Evolutionary conservation across 2,888 invertebrate species (phyloP), one percentile per base, ranked within the genome.

Genomic region (Escarpia spicata): DNA sequence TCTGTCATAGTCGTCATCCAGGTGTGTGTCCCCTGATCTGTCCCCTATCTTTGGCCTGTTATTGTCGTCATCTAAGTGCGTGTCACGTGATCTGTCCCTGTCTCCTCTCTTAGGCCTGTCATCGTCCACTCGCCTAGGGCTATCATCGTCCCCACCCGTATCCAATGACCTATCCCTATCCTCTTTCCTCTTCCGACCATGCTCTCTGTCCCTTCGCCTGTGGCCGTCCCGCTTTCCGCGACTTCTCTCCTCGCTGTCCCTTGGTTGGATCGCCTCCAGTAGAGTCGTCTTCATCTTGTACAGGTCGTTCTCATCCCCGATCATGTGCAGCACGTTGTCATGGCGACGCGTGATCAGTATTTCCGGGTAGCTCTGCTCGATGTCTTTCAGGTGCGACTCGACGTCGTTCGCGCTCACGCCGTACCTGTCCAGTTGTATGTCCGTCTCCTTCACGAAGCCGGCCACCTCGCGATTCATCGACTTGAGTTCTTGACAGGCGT

Each of bases 241-340:
- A 75, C 75, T 26, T 26, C 75, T 26, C n/a, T 19, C 6, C 75
- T 75, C 75, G 19, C 4, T 75, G 26, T 75, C 75, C 19, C 75
- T n/a, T 1, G 75, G 75, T 26, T 75, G 75, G 75, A n/a, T 75
- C 26, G 75, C 75, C 26, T 75, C 75, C 75, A 75, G 19, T 26
- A 75, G 26, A 26, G 75, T 26, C n/a, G 75, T 75, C 75, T 75
- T 75, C 26, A 26, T 26, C 26, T 75, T 75, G n/a, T 26, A 26
- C 75, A 75, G 6, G 75, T 75, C 75, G 75, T 75, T 75, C 75
- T 75, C 75, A 75, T 75, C 75, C 75, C 75, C 75, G 75, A 75
- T n/a, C 75, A 75, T 26, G 75, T 26, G 0, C n/a, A 75, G 75
- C 75, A 26, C 75, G 19, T 75, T 75, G 75, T 75, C 75, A 75